Conservation (phyloP, 2,888 invertebrate genomes). For the Megamerina dolium region DNA sequence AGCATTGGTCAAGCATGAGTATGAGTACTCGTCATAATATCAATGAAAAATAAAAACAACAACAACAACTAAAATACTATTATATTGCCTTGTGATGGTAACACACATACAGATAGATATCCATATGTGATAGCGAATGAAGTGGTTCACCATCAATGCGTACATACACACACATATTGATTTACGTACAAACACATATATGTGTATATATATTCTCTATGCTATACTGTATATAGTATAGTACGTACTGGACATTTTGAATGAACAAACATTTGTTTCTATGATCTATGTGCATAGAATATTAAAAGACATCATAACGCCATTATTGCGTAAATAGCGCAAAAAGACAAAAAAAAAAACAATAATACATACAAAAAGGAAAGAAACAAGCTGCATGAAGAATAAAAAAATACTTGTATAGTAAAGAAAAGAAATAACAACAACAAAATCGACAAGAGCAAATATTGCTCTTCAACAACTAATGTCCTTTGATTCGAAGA, state of each 20-base stretch:
- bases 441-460: neutral
- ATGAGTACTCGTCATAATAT: too few relatives aligned
- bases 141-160: neutral
- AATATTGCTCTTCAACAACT: too few relatives aligned
- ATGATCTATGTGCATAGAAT: conserved; percentile 48
- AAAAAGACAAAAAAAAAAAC: conserved; percentile 3
- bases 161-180: neutral
- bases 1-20: too few relatives aligned
- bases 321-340: conserved; percentile 23
- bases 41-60: too few relatives aligned
- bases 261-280: conserved; percentile 35
- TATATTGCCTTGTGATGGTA: too few relatives aligned
- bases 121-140: too few relatives aligned
- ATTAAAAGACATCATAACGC: conserved; percentile 34
- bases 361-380: conserved; percentile 14
- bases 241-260: too few relatives aligned
- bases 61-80: too few relatives aligned
- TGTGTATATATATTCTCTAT: neutral
- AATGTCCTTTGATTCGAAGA: too few relatives aligned
- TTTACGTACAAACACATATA: neutral
- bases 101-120: too few relatives aligned
- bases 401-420: conserved; percentile 3
- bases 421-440: neutral
- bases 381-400: neutral
- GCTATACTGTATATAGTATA: too few relatives aligned